Base-by-base conservation (phyloP, 2,113 vertebrate species). In the Peromyscus californicus region DNA sequence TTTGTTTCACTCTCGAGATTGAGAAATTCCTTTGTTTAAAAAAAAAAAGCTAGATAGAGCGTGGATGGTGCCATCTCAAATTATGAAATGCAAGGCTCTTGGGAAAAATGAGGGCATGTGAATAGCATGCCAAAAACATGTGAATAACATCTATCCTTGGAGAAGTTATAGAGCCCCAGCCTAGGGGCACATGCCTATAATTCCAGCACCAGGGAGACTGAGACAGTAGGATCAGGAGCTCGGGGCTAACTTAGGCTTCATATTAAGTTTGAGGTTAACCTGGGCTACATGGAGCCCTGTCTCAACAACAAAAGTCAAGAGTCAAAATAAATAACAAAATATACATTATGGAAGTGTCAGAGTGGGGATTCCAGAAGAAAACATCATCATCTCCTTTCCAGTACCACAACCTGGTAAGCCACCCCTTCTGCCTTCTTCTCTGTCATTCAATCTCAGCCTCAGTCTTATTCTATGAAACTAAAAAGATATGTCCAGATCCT, bases 1-100 rank as follows among this genome's bases (percentile, higher is more conserved):
- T 90, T 92, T 65, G 22, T 39, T 70, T 75, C 89, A 33, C 42
- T 87, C 48, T 39, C n/a, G 70, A 57, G 42, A 3, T 74, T 72
- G 83, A 82, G 57, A 95, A 65, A 59, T 95, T 78, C 3, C 29
- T 80, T 96, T 89, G 17, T 69, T 72, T 78, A 19, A 7, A 87
- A 48, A 57, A 67, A 33, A 74, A 42, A 24, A 29, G 10, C 15
- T 6, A 45, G 42, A 45, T 45, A 76, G 87, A 65, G 51, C 10
- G 9, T 24, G 54, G 69, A 11, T 10, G 51, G 87, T 63, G 21
- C 54, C 72, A 36, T 16, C 19, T 72, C 57, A 70, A 3, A 29
- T 31, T 36, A 31, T 29, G 80, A 67, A 80, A 57, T 69, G 1
- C 69, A 70, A 70, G 11, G 17, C 42, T 75, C 54, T 15, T 69